Evolutionary conservation across 2,888 invertebrate species (phyloP), one percentile per base, ranked within the genome.

Genomic region (Pantelozetes paolii): DNA sequence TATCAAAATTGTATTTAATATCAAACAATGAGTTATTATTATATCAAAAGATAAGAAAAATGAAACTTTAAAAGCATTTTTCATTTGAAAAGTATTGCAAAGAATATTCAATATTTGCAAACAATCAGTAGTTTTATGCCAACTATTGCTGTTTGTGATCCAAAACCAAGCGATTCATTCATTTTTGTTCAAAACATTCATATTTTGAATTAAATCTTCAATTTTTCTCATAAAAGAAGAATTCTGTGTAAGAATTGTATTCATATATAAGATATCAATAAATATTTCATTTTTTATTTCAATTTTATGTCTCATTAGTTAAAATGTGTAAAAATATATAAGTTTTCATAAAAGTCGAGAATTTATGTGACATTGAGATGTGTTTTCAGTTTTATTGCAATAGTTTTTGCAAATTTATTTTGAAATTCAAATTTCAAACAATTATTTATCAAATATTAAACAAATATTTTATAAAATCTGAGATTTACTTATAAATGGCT

Each of bases 221-320:
- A n/a, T n/a, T n/a, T n/a, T n/a, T n/a, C n/a, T n/a, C n/a, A n/a
- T n/a, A n/a, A n/a, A n/a, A n/a, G n/a, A n/a, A n/a, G n/a, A n/a
- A 45, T 45, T 13, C 15, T 2, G 8, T 11, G 15, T 45, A 45
- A 45, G 15, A 13, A 9, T 45, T 11, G 8, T 45, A 45, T 45
- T 45, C 15, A 8, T 11, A 8, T 5, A 36, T 8, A 36, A 36
- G 11, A 11, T 11, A 36, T 8, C 5, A 36, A 5, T 36, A 36
- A 36, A 36, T 8, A 8, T 11, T 11, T 8, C 11, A 8, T 36
- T 36, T 36, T 36, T 8, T 36, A 8, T 36, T 36, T 45, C 45
- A 45, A 45, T 45, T 45, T 45, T 11, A 54, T 48, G 54, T 13
- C 54, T 54, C 54, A 54, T 54, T 54, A 23, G 23, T 54, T 54